Base-by-base conservation (phyloP, 2,797 vertebrate species). In the Holocentrus rufus region DNA sequence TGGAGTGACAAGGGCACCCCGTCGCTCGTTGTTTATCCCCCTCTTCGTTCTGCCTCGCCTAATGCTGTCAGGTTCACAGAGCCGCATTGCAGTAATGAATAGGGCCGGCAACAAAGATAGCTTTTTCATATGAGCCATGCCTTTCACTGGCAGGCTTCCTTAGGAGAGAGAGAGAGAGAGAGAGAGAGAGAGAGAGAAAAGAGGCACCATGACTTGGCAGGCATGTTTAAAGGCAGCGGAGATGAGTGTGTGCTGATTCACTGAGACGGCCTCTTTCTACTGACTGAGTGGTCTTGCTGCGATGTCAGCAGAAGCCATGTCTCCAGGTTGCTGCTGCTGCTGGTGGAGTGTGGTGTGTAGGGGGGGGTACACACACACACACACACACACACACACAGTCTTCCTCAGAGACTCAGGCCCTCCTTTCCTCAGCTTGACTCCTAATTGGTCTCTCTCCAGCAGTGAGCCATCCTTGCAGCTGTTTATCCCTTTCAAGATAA, bases 191-290 rank as follows among this genome's bases (percentile, higher is more conserved):
- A n/a, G n/a, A n/a, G n/a, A n/a, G n/a, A n/a, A 56, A 34, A 36
- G 30, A 47, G 57, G 27, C 69, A 3, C 60, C 74, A 52, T 80
- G 81, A 78, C 84, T 87, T 88, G 83, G 87, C 86, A 81, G 75
- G 53, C 78, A n/a, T 56, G 76, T 86, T 83, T 73, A 75, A 86
- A 82, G 72, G 74, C 69, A 70, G 71, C 36, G 59, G 44, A 70
- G 78, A 80, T 65, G 83, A 79, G 80, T 7, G 81, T 39, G 60
- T 65, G 81, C 85, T 86, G 87, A 90, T 87, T 88, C 88, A 86
- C 86, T 68, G 69, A 72, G 36, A 46, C 59, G 44, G 66, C 68
- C 61, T 85, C 69, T 68, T 73, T 77, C 49, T 77, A 31, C 69
- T 74, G 30, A 2, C 74, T 63, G 72, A 89, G 77, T 63, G 75